A percentile compares a stretch with the other conserved stretches of the same genome.
These are phyloP conservation scores for Cranoglanis bouderius DNA, from an alignment of 2,113 vertebrate genomes.

Conservation along the genomic window DNA sequence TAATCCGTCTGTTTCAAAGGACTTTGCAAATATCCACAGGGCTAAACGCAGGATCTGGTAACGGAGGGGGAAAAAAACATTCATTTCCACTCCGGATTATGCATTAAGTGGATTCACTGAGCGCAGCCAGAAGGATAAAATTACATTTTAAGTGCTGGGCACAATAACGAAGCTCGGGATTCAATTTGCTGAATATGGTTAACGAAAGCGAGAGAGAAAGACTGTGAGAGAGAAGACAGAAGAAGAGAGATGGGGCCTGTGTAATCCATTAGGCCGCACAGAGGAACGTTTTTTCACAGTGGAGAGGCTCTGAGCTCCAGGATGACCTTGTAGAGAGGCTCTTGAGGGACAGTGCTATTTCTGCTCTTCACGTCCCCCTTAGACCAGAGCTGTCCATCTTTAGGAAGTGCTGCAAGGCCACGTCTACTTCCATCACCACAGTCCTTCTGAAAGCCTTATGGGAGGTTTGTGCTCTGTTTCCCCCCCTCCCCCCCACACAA, in stretches of 20 bases:
- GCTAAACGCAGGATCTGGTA: background rate
- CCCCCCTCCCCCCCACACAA: conserved; percentile 15
- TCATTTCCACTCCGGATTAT: conserved; percentile 62
- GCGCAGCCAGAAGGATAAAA: conserved; percentile 60
- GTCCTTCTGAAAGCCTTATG: conserved; percentile 47
- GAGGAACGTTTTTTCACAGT: conserved; percentile 1
- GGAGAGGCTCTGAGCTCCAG: conserved; percentile 55
- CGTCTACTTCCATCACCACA: conserved; percentile 59
- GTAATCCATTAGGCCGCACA: conserved; percentile 60
- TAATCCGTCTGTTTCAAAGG: conserved; percentile 17
- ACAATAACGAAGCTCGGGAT: conserved; percentile 58
- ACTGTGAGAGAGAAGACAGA: conserved; percentile 21
- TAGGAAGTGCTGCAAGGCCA: conserved; percentile 58
- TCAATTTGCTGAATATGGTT: conserved; percentile 64
- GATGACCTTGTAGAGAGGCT: conserved; percentile 72
- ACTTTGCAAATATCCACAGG: conserved; percentile 14
- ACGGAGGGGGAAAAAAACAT: background rate
- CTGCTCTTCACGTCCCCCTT: conserved; percentile 64
- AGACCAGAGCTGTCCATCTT: conserved; percentile 59
- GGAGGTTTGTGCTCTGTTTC: conserved; percentile 47
- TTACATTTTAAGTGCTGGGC: conserved; percentile 67
- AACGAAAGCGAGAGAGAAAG: conserved; percentile 44
- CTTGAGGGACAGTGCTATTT: conserved; percentile 68
- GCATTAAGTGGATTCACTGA: conserved; percentile 74
- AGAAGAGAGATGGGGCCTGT: conserved; percentile 52